These are phyloP conservation scores for Leptopterna dolabrata DNA, from an alignment of 2,888 invertebrate species.

Conservation along the genomic window DNA sequence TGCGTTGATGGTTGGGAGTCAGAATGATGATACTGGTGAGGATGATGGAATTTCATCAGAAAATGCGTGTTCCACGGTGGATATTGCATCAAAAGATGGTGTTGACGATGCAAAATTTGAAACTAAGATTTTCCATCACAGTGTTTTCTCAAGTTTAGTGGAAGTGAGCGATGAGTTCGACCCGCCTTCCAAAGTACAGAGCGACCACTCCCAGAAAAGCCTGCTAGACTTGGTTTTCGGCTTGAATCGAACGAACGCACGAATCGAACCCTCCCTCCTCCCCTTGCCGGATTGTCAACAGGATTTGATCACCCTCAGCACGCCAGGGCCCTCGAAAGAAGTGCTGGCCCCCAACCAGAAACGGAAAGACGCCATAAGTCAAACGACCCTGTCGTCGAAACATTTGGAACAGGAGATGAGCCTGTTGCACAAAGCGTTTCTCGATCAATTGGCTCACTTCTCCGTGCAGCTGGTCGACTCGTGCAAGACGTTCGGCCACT, in stretches of 20 bases:
- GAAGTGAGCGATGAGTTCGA: not conserved
- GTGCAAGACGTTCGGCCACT: conserved; percentile 32
- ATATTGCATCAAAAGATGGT: not conserved
- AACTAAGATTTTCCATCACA: not conserved
- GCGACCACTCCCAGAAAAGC: not conserved
- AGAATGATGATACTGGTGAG: not conserved
- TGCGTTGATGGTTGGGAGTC: not conserved
- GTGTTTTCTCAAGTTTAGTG: not conserved
- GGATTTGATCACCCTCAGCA: conserved; percentile 14
- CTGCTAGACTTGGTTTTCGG: not conserved
- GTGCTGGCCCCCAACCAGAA: not conserved
- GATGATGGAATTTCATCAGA: not conserved
- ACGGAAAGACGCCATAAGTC: conserved; percentile 33
- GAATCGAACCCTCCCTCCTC: not conserved
- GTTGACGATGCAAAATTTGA: not conserved
- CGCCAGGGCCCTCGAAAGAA: not conserved
- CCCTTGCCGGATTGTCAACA: conserved; percentile 8
- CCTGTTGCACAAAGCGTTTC: conserved; percentile 38
- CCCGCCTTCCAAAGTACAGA: not conserved
- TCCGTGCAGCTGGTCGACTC: conserved; percentile 32
- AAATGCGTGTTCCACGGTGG: not conserved
- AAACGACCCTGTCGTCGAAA: conserved; percentile 30
- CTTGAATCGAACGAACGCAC: not conserved
- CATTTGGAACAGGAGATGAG: conserved; percentile 35
- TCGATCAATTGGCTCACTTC: conserved; percentile 28